phyloP scores from a whole-genome alignment of 2,888 invertebrate genomes.

The Podotricha telesiphe region DNA sequence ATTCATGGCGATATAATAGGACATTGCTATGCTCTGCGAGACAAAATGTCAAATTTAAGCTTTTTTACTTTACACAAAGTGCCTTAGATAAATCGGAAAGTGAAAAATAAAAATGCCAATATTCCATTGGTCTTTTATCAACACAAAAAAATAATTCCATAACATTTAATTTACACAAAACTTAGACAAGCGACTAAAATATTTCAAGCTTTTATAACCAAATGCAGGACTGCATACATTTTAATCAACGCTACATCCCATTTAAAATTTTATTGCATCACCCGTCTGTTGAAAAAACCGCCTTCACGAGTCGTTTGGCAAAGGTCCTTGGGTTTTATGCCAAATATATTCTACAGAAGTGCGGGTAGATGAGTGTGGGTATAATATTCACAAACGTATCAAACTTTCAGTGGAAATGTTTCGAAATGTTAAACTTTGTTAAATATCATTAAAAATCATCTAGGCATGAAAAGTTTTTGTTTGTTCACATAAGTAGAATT shows the following conservation, averaged over 20 bases:
- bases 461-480: too few species aligned
- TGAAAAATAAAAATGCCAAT: too few species aligned
- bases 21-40: too few species aligned
- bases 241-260: constrained; percentile 22
- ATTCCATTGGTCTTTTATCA: too few species aligned
- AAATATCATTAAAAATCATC: too few species aligned
- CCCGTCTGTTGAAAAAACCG: constrained; percentile 8
- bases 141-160: not conserved
- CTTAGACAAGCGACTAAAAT: not conserved
- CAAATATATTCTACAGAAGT: constrained; percentile 25
- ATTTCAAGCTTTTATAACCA: not conserved
- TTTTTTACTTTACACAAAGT: too few species aligned
- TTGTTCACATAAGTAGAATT: too few species aligned
- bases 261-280: constrained; percentile 28
- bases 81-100: too few species aligned
- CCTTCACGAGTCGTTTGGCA: constrained; percentile 32
- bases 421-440: too few species aligned
- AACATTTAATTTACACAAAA: too few species aligned
- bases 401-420: not conserved
- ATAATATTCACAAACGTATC: constrained; percentile 23
- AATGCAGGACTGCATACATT: not conserved
- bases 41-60: too few species aligned
- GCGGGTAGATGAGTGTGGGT: constrained; percentile 2
- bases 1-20: too few species aligned
- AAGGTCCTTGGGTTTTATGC: constrained; percentile 20